Conservation (phyloP, 2,888 invertebrate species). For the Aspidiotus destructor region DNA sequence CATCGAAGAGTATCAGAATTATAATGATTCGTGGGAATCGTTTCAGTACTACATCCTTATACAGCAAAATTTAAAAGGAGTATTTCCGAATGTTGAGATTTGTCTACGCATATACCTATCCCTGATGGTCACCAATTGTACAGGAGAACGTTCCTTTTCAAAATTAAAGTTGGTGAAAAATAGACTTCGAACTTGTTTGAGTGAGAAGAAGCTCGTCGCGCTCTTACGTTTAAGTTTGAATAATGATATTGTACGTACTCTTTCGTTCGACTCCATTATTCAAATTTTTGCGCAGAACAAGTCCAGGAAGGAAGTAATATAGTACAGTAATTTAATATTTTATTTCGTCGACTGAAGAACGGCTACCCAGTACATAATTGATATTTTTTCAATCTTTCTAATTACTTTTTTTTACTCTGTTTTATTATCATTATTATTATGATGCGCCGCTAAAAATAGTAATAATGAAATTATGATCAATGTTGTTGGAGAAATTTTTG, state of each 20-base stretch:
- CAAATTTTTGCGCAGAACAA: neutral
- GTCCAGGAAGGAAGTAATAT: neutral
- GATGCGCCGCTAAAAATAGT: too few relatives aligned
- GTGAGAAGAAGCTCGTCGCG: neutral
- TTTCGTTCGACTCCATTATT: neutral
- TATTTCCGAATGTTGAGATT: neutral
- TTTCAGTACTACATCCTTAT: constrained; percentile 1
- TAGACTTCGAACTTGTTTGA: neutral
- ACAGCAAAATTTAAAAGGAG: neutral
- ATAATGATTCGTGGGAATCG: neutral
- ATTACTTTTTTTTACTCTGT: neutral
- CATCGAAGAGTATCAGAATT: constrained; percentile 1
- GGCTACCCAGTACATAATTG: neutral
- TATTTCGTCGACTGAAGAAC: neutral
- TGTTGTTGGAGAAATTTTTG: too few relatives aligned
- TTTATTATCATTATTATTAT: neutral
- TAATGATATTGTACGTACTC: neutral
- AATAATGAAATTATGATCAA: too few relatives aligned
- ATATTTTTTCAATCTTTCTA: neutral
- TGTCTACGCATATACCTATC: constrained; percentile 1
- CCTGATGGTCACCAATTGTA: neutral
- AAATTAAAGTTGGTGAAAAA: neutral
- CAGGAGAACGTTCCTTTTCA: neutral
- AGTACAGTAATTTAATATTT: too few relatives aligned
- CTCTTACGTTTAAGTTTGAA: neutral